Base-by-base conservation (phyloP, 2,113 vertebrate genomes). In the Labrus mixtus region DNA sequence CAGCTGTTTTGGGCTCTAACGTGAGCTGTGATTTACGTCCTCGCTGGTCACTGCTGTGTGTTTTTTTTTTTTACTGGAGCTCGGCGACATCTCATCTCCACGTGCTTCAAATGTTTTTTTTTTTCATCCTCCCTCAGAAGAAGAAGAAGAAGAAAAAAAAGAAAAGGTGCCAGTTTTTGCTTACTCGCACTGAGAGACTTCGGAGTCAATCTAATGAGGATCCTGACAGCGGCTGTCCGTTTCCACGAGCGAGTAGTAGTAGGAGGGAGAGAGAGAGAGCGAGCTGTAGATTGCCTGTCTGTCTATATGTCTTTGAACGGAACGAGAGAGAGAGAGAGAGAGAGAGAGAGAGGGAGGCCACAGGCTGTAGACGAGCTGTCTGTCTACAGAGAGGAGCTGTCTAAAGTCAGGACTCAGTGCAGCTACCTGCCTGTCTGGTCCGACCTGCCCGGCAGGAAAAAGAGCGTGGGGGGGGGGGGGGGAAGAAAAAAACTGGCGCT, bases 341-440 rank as follows among this genome's bases (percentile, higher is more conserved):
- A 65, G 87, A 29, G 29, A 29, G 29, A 29, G 75, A 45, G 16
- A 48, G 45, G 20, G 48, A 51, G 48, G 46, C 74, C 60, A 36
- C 81, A 68, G 79, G 82, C 84, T 85, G 65, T 17, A 81, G 82
- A 75, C 80, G 9, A 75, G 88, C 84, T 62, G 86, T 65, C 87
- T 36, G 72, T 87, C 82, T 71, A 50, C 79, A 73, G 51, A 76
- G 68, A 66, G 78, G n/a, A 23, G 59, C 33, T 74, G 81, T 79
- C 81, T 87, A 78, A 51, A 80, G 78, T 85, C 80, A 72, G 78
- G 73, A 50, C 46, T 74, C 48, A 3, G 13, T 6, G 54, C 36
- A 67, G 73, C 68, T 79, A 75, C 91, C 90, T 89, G 91, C 75
- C 88, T 50, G 73, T 87, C 91, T 58, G 85, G 93, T 93, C 75